These are phyloP conservation scores for Himalopsyche japonica DNA, from an alignment of 2,888 invertebrate genomes.

Conservation along the genomic window DNA sequence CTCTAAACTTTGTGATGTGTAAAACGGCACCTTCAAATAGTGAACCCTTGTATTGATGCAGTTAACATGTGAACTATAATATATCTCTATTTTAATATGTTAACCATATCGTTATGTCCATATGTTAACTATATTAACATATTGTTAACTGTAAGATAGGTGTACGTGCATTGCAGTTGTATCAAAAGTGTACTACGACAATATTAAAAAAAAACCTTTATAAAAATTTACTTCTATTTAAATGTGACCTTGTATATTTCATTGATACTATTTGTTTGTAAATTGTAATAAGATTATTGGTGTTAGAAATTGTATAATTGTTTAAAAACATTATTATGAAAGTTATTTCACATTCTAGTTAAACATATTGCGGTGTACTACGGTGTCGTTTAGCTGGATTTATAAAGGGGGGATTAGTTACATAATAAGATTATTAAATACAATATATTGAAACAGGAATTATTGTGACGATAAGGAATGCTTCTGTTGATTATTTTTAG, in stretches of 20 bases:
- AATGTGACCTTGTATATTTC: slow-evolving; percentile 1
- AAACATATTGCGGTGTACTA: neutral
- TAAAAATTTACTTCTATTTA: neutral
- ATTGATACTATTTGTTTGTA: neutral
- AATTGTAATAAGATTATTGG: neutral
- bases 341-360: neutral
- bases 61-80: too few species aligned
- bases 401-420: neutral
- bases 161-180: neutral
- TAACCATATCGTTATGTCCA: too few species aligned
- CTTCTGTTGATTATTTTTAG: neutral
- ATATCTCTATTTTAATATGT: too few species aligned
- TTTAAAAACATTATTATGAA: neutral
- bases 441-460: neutral
- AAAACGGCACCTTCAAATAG: too few species aligned
- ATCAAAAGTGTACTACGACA: slow-evolving; percentile 1
- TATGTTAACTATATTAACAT: too few species aligned
- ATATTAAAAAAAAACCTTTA: slow-evolving; percentile 3
- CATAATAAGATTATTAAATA: too few species aligned
- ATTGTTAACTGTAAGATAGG: too few species aligned
- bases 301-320: slow-evolving; percentile 3
- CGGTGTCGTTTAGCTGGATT: neutral
- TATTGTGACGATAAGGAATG: neutral
- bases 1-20: too few species aligned
- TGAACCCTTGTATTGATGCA: too few species aligned